Conservation (phyloP, 2,113 vertebrate species). For the Podocnemis expansa region DNA sequence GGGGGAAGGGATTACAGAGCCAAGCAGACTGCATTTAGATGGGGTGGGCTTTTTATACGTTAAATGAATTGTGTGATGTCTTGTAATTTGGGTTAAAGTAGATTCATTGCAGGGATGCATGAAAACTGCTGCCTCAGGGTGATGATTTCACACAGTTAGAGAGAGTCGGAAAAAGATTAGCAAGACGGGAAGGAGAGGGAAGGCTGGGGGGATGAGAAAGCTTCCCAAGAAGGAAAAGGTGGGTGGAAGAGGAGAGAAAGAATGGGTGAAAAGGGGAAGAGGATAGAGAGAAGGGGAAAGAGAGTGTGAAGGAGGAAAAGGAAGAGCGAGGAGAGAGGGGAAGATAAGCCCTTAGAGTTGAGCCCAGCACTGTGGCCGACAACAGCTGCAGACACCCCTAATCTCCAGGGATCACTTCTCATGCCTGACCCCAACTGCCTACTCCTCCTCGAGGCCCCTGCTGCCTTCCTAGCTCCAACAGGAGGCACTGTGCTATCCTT, state of each 20-base stretch:
- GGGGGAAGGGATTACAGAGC: not conserved
- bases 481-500: not conserved
- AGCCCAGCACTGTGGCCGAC: not conserved
- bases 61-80: slow-evolving; percentile 18
- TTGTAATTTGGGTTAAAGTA: not conserved
- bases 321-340: not conserved
- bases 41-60: not conserved
- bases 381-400: slow-evolving; percentile 19
- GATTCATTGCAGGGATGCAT: not conserved
- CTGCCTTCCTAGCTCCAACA: not conserved
- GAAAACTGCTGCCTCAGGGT: slow-evolving; percentile 17
- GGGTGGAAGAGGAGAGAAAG: fast-evolving
- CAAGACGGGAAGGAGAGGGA: not conserved
- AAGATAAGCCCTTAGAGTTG: not conserved
- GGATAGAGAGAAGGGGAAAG: not conserved
- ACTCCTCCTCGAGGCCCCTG: not conserved
- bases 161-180: not conserved
- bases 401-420: not conserved
- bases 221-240: not conserved
- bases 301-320: not conserved
- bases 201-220: not conserved
- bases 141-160: not conserved
- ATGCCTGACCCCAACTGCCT: not conserved
- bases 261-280: not conserved
- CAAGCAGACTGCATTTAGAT: not conserved